A percentile compares a stretch with the other conserved stretches of the same genome.
phyloP scores from a whole-genome alignment of 2,888 invertebrate species.

The Phymatocera aterrima region DNA sequence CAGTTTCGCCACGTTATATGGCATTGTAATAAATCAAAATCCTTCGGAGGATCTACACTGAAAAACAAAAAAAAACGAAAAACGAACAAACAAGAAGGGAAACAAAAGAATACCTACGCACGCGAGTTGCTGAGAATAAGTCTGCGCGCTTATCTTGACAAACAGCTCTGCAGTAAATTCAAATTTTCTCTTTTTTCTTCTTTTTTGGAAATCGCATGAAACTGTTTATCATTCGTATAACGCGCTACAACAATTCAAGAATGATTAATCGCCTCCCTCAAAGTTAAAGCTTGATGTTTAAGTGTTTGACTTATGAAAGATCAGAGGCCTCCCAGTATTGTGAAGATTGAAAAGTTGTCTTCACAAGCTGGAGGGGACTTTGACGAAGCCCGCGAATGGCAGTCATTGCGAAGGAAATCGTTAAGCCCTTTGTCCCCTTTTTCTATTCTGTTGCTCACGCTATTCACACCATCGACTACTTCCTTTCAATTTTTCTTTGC shows the following conservation, averaged over 20 bases:
- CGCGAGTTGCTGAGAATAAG: not conserved
- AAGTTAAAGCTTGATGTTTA: not conserved
- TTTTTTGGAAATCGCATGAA: not conserved
- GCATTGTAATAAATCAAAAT: conserved; percentile 7
- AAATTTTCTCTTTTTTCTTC: not conserved
- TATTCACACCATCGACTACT: not conserved
- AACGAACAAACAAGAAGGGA: too few species aligned
- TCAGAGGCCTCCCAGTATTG: not conserved
- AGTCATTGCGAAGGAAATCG: conserved; percentile 22
- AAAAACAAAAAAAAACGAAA: too few species aligned
- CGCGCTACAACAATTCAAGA: not conserved
- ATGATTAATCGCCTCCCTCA: conserved; percentile 25
- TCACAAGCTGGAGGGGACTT: conserved; percentile 4
- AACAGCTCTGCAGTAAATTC: conserved; percentile 1
- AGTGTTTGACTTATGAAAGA: conserved; percentile 26
- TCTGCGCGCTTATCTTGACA: not conserved
- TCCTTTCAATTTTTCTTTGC: not conserved
- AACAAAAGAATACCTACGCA: not conserved
- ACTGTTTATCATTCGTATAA: not conserved
- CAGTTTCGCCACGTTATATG: not conserved
- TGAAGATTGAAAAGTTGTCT: conserved; percentile 12
- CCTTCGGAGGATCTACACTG: too few species aligned
- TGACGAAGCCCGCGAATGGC: not conserved
- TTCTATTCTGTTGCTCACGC: not conserved
- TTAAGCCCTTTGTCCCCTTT: not conserved